These are phyloP conservation scores for Clarias magur DNA, from an alignment of 2,113 vertebrate genomes.

Conservation along the genomic window DNA sequence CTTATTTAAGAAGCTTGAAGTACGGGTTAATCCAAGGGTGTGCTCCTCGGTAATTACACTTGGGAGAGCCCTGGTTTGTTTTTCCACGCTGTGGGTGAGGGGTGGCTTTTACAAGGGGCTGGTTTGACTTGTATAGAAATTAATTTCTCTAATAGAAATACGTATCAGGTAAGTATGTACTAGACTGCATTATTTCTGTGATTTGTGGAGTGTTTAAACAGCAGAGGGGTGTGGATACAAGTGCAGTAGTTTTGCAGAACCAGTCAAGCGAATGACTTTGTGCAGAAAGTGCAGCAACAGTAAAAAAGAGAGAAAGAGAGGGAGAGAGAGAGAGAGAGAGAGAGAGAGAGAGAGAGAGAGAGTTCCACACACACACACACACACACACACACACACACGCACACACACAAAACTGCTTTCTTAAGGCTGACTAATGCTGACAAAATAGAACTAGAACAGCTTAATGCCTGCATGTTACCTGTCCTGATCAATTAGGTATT, in stretches of 20 bases:
- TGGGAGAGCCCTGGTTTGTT: neutral
- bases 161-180: neutral
- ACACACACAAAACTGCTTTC: neutral
- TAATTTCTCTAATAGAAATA: neutral
- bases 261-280: slow-evolving; percentile 53
- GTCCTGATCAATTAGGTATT: slow-evolving; percentile 69
- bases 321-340: neutral
- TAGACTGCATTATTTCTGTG: slow-evolving; percentile 6
- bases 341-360: slow-evolving; percentile 9
- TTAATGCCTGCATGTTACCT: slow-evolving; percentile 62
- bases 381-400: too few species aligned
- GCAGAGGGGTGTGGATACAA: slow-evolving; percentile 26
- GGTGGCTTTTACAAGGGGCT: neutral
- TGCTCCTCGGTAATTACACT: slow-evolving; percentile 5
- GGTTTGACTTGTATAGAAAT: neutral
- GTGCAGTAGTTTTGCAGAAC: slow-evolving; percentile 46
- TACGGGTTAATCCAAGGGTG: slow-evolving; percentile 17
- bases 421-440: slow-evolving; percentile 17
- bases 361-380: neutral
- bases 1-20: slow-evolving; percentile 11
- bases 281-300: slow-evolving; percentile 49
- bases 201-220: slow-evolving; percentile 23
- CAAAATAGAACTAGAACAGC: slow-evolving; percentile 57
- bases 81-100: neutral
- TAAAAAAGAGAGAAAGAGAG: neutral